Base-by-base conservation (phyloP, 2,113 vertebrate species). In the Nipponia nippon region DNA sequence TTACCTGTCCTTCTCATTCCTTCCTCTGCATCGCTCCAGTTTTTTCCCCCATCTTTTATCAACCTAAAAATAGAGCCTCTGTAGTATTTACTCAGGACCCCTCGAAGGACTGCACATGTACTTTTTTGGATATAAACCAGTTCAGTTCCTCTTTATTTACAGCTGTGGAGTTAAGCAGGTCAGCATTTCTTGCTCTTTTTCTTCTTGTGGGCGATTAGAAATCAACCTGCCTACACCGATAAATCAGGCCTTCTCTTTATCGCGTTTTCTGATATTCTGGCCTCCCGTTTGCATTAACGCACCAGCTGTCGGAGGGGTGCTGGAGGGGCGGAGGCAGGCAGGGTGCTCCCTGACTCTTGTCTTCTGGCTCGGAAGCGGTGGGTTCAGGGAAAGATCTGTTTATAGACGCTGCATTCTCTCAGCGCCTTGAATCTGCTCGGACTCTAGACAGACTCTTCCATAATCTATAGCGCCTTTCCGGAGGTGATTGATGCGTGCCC, bases 81-180 rank as follows among this genome's bases (percentile, higher is more conserved):
- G 16, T 63, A 14, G 32, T 12, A 8, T 27, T 36, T 32, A 9
- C 72, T 72, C 42, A 4, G 63, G 36, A n/a, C 32, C 26, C 23
- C 38, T 67, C 16, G 2, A 23, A 63, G 61, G 42, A 6, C 27
- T 23, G 23, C 32, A 34, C 18, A 1, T 0, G 0, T 16, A 10
- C 23, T 47, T 16, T 18, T 73, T 25, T 50, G 59, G 40, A 3
- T 90, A 22, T 8, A 21, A 52, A 77, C 21, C 11, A 1, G 25
- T 58, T 50, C 25, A 9, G 32, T 29, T 61, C 29, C 71, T 75
- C 15, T 42, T 75, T 36, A 4, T 46, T 23, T 30, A 11, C 27
- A 61, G 30, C 52, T 76, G 5, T 56, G 36, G 13, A 65, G 10
- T 56, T 62, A 22, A 76, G 13, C 52, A 40, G 55, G 17, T 56